phyloP scores from a whole-genome alignment of 2,113 vertebrate species.

The Phalacrocorax pelagicus region DNA sequence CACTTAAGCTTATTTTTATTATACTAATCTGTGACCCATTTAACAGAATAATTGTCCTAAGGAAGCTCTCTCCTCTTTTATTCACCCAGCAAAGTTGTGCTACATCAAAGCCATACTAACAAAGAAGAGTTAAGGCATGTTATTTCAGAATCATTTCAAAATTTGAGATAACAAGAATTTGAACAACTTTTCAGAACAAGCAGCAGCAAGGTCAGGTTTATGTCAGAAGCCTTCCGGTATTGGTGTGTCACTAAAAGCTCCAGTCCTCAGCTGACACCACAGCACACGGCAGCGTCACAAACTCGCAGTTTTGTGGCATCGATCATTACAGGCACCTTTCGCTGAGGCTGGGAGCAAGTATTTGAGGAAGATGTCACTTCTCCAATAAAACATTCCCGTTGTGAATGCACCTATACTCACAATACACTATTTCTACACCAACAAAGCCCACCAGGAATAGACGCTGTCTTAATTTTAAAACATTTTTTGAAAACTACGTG shows the following conservation, averaged over 20 bases:
- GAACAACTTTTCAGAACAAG: background rate
- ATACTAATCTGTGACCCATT: background rate
- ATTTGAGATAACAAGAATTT: background rate
- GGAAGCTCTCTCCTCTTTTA: background rate
- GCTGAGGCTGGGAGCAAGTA: background rate
- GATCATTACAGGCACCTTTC: background rate
- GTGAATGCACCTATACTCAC: background rate
- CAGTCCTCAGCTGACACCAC: background rate
- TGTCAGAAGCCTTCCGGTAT: background rate
- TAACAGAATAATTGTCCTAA: background rate
- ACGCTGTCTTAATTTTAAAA: background rate
- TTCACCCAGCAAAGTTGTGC: background rate
- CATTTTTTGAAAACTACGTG: background rate
- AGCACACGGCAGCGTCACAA: background rate
- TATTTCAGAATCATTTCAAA: background rate
- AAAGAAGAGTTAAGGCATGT: background rate
- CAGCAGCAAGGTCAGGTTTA: background rate
- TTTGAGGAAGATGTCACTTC: background rate
- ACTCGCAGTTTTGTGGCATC: background rate
- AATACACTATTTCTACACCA: background rate
- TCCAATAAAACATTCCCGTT: background rate
- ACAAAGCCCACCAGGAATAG: background rate
- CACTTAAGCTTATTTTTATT: background rate
- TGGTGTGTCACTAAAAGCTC: background rate
- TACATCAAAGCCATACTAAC: background rate